Evolutionary conservation across 2,113 vertebrate species (phyloP), one percentile per base, ranked within the genome.

Genomic region (Myocastor coypus): DNA sequence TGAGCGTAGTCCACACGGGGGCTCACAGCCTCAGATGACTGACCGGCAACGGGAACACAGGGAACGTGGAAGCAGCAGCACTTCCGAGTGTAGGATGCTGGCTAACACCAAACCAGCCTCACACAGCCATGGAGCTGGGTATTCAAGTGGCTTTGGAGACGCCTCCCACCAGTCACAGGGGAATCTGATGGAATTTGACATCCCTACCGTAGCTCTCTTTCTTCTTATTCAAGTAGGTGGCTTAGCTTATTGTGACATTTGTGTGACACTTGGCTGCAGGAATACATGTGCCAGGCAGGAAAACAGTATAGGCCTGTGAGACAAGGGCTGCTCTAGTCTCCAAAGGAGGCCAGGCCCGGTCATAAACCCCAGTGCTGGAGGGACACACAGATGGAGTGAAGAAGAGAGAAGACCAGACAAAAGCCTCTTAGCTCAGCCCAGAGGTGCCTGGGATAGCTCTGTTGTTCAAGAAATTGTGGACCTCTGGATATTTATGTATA

Each of bases 301-400:
- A 71, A 52, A 34, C 0, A 80, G 80, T 37, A 63, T 5, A 26
- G 24, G 24, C 10, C 50, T 26, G 5, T 0, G 22, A 52, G 28
- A 26, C 32, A 13, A 64, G 92, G 63, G 37, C 77, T 26, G 22
- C 46, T 42, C 34, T 16, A 52, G 57, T 63, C 40, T 55, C 42
- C 16, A 6, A 0, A 78, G 73, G 77, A 28, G 17, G 7, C 26
- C 66, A n/a, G 59, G 52, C 30, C 9, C 20, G 83, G 12, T 5
- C 0, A 10, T 37, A 84, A 64, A 64, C 32, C 32, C 57, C 28
- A 50, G 20, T 5, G 50, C 37, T n/a, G 11, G 19, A 30, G 50
- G 73, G 1, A 32, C 26, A 3, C 73, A 0, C 0, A 11, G 26
- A 68, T 2, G 0, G 3, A n/a, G n/a, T 0, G 1, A 1, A 7